These are phyloP conservation scores for Sebastolobus alascanus DNA, from an alignment of 2,797 vertebrate species.

Conservation along the genomic window DNA sequence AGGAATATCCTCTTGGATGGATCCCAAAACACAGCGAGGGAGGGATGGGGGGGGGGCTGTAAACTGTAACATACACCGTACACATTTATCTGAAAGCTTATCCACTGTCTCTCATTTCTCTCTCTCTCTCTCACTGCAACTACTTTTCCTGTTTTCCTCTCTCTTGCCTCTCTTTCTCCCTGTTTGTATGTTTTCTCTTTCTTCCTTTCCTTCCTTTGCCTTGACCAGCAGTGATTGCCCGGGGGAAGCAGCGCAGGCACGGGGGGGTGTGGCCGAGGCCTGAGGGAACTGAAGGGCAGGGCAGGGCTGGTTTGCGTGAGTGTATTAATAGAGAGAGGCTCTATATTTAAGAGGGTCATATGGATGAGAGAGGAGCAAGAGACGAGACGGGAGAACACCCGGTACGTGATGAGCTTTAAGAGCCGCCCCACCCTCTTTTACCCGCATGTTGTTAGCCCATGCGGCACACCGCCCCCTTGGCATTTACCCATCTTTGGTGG, in stretches of 20 bases:
- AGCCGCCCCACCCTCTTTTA: slow-evolving; percentile 64
- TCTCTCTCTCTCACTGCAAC: slow-evolving; percentile 13
- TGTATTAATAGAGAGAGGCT: slow-evolving; percentile 81
- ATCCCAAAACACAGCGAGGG: slow-evolving; percentile 60
- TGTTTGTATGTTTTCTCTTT: slow-evolving; percentile 1
- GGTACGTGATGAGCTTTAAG: slow-evolving; percentile 55
- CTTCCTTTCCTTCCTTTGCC: slow-evolving; percentile 26
- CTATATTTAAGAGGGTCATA: slow-evolving; percentile 80
- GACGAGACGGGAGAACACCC: slow-evolving; percentile 53
- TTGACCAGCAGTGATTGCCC: slow-evolving; percentile 47
- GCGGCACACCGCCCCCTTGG: slow-evolving; percentile 53
- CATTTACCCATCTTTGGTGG: slow-evolving; percentile 85
- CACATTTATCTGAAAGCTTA: slow-evolving; percentile 64
- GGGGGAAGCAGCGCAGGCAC: slow-evolving; percentile 23
- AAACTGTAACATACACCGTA: slow-evolving; percentile 62
- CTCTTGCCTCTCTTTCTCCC: neutral
- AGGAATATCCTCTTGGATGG: slow-evolving; percentile 76
- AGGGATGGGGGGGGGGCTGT: slow-evolving; percentile 6
- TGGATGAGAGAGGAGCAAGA: slow-evolving; percentile 60
- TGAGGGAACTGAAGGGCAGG: slow-evolving; percentile 54
- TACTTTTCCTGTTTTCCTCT: neutral
- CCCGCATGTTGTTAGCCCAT: slow-evolving; percentile 64
- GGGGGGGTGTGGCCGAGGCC: slow-evolving; percentile 32
- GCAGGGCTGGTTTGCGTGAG: slow-evolving; percentile 54
- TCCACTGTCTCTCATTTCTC: slow-evolving; percentile 43